A percentile compares a stretch with the other conserved stretches of the same genome.
phyloP scores from a whole-genome alignment of 2,888 invertebrate genomes.

The Minunthozetes semirufus region DNA sequence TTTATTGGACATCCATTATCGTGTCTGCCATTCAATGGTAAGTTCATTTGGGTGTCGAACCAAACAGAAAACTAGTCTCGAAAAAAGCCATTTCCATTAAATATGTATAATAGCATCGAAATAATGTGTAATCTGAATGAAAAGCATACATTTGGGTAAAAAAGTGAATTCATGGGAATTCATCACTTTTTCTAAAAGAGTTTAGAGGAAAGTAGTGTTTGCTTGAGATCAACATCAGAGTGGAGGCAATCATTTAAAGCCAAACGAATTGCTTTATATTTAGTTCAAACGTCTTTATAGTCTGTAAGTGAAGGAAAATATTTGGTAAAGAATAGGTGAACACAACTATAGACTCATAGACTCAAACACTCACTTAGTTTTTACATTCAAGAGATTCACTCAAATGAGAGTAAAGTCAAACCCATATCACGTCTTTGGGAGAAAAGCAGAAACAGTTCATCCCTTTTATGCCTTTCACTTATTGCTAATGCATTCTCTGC shows the following conservation, averaged over 20 bases:
- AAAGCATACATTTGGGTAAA: too few relatives aligned
- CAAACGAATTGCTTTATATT: background rate
- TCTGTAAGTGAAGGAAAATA: background rate
- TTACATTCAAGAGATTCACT: background rate
- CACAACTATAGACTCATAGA: background rate
- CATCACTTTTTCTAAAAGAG: background rate
- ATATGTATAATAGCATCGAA: too few relatives aligned
- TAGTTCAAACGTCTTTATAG: background rate
- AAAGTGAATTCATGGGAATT: background rate
- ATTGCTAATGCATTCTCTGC: background rate
- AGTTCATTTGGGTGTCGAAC: too few relatives aligned
- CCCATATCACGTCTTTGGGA: constrained; percentile 2
- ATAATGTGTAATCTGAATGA: too few relatives aligned
- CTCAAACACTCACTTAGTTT: background rate
- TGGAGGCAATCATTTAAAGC: constrained; percentile 4
- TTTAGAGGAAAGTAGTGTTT: background rate
- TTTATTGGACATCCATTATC: too few relatives aligned
- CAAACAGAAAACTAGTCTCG: too few relatives aligned
- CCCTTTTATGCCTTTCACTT: background rate
- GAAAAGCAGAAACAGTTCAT: background rate
- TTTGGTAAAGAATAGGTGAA: background rate
- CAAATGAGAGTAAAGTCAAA: background rate
- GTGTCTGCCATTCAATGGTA: too few relatives aligned
- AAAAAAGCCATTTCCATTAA: too few relatives aligned
- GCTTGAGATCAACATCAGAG: background rate